Base-by-base conservation (phyloP, 2,113 vertebrate species). In the Melanerpes aurifrons region DNA sequence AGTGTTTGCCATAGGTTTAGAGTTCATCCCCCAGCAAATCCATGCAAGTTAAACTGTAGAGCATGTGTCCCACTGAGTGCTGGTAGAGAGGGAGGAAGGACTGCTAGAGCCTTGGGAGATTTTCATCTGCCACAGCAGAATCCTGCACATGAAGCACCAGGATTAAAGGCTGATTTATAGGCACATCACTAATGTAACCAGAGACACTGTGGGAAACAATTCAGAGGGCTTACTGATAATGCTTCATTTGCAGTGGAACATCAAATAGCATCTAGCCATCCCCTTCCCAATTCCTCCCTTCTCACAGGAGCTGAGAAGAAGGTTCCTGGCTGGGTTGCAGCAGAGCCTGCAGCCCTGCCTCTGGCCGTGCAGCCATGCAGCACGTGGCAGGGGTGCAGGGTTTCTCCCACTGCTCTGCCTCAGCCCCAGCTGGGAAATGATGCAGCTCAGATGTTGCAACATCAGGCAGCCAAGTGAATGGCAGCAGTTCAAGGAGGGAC, bases 1-100 rank as follows among this genome's bases (percentile, higher is more conserved):
- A 64, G 32, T 0, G 0, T 57, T 92, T 85, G 62, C 77, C 48
- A 32, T 40, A 0, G 0, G 32, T 83, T 67, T 63, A 22, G 69
- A 58, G 32, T 68, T 89, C 68, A 43, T 68, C 79, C 82, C 54
- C 8, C 48, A 35, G 66, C 72, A 81, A 67, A 87, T 63, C 59
- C 17, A 5, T 2, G 3, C 64, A 66, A 26, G n/a, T n/a, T 32
- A 37, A 77, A 22, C 75, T 77, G 47, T 9, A 1, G 18, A 13
- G 76, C 13, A 5, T 14, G 67, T 22, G 77, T 79, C 78, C 53
- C 56, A 35, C 75, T 37, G 66, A 31, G 74, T 22, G 32, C 19
- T 14, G 4, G 70, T 35, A 26, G 90, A 77, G 58, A 66, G 56
- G 0, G 2, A 71, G 68, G 79, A 29, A 63, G 67, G 43, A 74